Evolutionary conservation across 1,140 invertebrate species (phyloP).

Genomic region (Triops cancriformis): DNA sequence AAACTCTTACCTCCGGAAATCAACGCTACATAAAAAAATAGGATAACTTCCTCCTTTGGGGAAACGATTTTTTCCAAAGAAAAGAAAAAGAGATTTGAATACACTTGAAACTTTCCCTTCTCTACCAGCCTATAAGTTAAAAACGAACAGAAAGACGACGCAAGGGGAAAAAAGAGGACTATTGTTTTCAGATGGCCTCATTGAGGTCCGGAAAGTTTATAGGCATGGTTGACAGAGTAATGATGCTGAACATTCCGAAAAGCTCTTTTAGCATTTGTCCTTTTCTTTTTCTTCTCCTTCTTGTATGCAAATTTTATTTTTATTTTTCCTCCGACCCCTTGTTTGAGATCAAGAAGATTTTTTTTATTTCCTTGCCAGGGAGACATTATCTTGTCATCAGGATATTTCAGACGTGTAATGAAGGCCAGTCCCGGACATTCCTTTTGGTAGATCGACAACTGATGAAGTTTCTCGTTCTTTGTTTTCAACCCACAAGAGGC

Average conservation of each 20-base stretch:
- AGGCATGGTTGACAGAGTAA: conserved; percentile 7
- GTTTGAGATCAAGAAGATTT: not conserved
- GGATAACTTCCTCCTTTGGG: not conserved
- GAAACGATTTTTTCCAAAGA: no score
- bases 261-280: not conserved
- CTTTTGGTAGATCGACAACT: not conserved
- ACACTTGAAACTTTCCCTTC: not conserved
- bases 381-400: conserved; percentile 5
- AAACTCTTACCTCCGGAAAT: not conserved
- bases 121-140: not conserved
- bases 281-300: not conserved
- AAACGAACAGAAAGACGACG: not conserved
- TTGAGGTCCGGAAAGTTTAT: not conserved
- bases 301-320: not conserved
- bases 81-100: not conserved
- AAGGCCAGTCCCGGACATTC: not conserved
- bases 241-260: not conserved
- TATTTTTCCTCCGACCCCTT: not conserved
- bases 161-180: not conserved
- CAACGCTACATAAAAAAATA: not conserved
- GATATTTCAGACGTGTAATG: not conserved
- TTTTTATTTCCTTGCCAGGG: not conserved
- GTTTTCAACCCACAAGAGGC: not conserved
- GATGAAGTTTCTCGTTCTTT: not conserved
- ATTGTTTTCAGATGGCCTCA: conserved; percentile 13